A percentile compares a stretch with the other conserved stretches of the same genome.
phyloP scores from a whole-genome alignment of 2,888 invertebrate genomes.

The Ochropacha duplaris region DNA sequence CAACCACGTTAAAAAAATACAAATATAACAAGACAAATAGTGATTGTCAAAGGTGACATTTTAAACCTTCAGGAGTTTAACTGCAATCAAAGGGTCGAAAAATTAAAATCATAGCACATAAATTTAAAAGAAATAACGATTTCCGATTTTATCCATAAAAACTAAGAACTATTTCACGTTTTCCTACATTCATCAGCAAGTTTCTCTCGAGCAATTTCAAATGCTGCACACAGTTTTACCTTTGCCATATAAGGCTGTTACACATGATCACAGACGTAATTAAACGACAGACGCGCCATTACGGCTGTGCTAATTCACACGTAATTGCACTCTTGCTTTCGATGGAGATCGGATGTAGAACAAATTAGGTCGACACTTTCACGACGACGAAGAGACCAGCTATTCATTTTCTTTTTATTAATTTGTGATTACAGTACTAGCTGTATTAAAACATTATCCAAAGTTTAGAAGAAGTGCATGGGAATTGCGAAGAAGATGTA shows the following conservation, averaged over 20 bases:
- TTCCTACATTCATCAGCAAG: background rate
- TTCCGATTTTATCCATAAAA: too few relatives aligned
- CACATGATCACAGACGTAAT: slow-evolving; percentile 3
- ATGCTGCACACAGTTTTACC: background rate
- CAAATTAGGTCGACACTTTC: slow-evolving; percentile 53
- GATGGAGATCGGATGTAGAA: slow-evolving; percentile 46
- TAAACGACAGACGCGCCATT: slow-evolving; percentile 2
- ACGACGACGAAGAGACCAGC: slow-evolving; percentile 19
- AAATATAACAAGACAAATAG: background rate
- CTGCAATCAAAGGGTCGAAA: too few relatives aligned
- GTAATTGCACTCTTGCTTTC: slow-evolving; percentile 54
- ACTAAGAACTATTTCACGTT: background rate
- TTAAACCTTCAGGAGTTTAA: too few relatives aligned
- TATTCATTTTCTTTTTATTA: background rate
- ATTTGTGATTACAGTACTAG: background rate
- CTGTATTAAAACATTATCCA: too few relatives aligned
- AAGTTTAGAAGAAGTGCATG: too few relatives aligned
- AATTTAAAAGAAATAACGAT: background rate
- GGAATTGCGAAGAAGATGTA: too few relatives aligned
- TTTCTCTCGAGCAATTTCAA: slow-evolving; percentile 1
- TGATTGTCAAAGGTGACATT: too few relatives aligned
- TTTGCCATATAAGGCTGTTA: background rate
- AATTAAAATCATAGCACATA: too few relatives aligned
- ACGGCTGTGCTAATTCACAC: slow-evolving; percentile 4
- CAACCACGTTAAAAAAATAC: background rate